Percentiles rank a stretch among this genome's conserved stretches.
These are phyloP conservation scores for Gobius niger DNA, from an alignment of 2,113 vertebrate species.

Conservation along the genomic window DNA sequence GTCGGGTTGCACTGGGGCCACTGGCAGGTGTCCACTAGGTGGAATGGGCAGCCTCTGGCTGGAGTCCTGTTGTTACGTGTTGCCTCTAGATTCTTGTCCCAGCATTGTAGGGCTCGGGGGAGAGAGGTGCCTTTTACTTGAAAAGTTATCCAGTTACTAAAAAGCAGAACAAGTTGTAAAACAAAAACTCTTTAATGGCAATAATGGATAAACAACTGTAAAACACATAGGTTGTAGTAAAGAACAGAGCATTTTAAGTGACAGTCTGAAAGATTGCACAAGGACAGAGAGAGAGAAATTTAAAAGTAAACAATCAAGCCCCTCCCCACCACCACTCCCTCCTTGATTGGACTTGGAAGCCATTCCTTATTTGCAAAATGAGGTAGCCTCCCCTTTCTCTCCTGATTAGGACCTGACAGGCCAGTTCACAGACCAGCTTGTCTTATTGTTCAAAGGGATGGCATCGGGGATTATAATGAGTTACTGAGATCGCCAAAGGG, in stretches of 20 bases:
- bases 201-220: not conserved
- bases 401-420: no score
- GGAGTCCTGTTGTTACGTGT: slow-evolving; percentile 73
- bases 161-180: slow-evolving; percentile 5
- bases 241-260: not conserved
- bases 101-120: slow-evolving; percentile 81
- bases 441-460: no score
- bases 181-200: not conserved
- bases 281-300: no score
- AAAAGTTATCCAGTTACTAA: slow-evolving; percentile 81
- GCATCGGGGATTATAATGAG: no score
- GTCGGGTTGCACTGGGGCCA: slow-evolving; percentile 85
- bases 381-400: no score
- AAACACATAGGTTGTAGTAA: not conserved
- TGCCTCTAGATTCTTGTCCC: slow-evolving; percentile 81
- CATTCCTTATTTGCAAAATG: no score
- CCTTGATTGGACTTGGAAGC: no score
- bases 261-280: no score
- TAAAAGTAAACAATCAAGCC: no score
- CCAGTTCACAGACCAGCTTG: no score
- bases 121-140: slow-evolving; percentile 79
- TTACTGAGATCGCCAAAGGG: no score
- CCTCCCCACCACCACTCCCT: no score
- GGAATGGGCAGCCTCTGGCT: slow-evolving; percentile 79
- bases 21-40: slow-evolving; percentile 80